Evolutionary conservation across 2,888 invertebrate species (phyloP), one percentile per base, ranked within the genome.

Genomic region (Eugnorisma glareosa): DNA sequence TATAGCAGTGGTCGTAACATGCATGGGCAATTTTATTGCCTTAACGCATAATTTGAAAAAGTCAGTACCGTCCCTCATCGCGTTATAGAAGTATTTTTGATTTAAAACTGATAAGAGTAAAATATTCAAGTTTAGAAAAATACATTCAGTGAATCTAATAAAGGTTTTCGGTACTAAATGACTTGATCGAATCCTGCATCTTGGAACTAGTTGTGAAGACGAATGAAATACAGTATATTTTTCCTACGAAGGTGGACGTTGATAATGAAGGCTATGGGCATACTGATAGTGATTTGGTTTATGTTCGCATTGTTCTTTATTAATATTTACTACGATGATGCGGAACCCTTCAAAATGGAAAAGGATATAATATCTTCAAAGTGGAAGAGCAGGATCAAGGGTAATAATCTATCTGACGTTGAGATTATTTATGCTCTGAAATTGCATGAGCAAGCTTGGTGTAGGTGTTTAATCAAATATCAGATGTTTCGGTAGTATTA

Each of bases 231-330:
- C 91, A 95, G 91, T 37, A 95, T 96, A 94, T 95, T 97, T 88
- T 95, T 97, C 89, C 86, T 97, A 81, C 92, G 99, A 86, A 97
- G 98, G 93, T 97, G 98, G 89, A 98, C 98, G 82, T 97, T 98
- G 89, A 97, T 98, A 94, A 97, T 99, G 89, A 99, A 99, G 96
- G 97, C 98, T 88, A 97, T 98, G 82, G 97, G 98, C 73, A 96
- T 98, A 89, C 95, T 98, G 86, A 98, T 98, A 80, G 98, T 98
- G 67, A 97, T 98, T 83, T 99, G 99, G 99, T 98, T 99, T 94
- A 98, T 98, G 94, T 97, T 98, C 79, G 98, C 98, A 77, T 97
- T 98, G 90, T 97, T 98, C 83, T 97, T 98, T 59, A 97, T 98
- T 69, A 98, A 98, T 96, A 37, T 35, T 35, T 2, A 35, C 35